A percentile compares a stretch with the other conserved stretches of the same genome.
Conservation (phyloP, 1,140 invertebrate species). For the Asobara japonica region DNA sequence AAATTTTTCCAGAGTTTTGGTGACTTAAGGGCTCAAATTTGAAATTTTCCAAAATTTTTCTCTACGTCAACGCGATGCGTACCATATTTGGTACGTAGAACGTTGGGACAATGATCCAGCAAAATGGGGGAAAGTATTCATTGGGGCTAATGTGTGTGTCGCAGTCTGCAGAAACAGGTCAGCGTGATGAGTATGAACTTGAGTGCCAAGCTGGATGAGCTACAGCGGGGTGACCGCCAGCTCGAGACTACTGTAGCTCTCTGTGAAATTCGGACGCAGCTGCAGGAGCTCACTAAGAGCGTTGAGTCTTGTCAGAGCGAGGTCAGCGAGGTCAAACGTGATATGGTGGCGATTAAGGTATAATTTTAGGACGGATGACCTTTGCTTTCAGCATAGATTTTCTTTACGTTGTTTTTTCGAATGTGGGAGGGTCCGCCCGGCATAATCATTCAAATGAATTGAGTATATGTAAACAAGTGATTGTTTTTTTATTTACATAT, state of each 20-base stretch:
- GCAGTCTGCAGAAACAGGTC: constrained; percentile 94
- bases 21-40: no score
- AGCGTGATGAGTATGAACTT: constrained; percentile 96
- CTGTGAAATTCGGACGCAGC: constrained; percentile 88
- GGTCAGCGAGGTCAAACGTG: constrained; percentile 89
- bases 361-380: not conserved
- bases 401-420: not conserved
- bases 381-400: no score
- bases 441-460: no score
- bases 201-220: constrained; percentile 89
- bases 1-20: no score
- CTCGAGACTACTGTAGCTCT: constrained; percentile 89
- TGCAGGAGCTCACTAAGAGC: constrained; percentile 91
- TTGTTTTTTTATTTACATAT: no score
- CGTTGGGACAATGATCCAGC: not conserved
- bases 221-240: constrained; percentile 86
- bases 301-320: constrained; percentile 94
- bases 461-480: no score
- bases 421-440: no score
- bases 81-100: constrained; percentile 5
- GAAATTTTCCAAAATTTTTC: no score
- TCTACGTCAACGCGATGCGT: not conserved
- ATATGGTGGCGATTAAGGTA: constrained; percentile 91
- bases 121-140: constrained; percentile 17
- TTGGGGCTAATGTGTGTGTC: constrained; percentile 46